A percentile compares a stretch with the other conserved stretches of the same genome.
These are phyloP conservation scores for Campodea augens DNA, from an alignment of 1,140 invertebrate genomes.

Conservation along the genomic window DNA sequence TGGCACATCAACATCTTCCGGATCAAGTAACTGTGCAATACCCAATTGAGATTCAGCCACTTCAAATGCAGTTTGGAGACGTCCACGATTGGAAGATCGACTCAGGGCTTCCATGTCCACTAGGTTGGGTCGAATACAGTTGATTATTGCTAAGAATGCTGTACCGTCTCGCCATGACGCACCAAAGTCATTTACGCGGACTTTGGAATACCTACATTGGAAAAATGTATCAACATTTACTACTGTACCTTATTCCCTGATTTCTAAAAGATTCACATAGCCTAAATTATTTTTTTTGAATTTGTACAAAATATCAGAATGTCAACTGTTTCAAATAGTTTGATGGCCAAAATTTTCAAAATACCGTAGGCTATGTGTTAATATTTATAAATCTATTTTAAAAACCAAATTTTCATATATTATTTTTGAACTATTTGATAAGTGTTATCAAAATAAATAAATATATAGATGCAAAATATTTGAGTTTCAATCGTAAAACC, in stretches of 20 bases:
- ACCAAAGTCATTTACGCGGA: conserved; percentile 86
- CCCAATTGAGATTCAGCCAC: conserved; percentile 81
- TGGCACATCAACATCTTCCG: conserved; percentile 92
- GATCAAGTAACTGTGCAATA: conserved; percentile 78
- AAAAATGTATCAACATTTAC: too few species aligned
- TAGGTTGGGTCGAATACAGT: conserved; percentile 82
- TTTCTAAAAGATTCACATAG: conserved; percentile 1
- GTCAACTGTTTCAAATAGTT: too few species aligned
- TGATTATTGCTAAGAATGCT: conserved; percentile 89
- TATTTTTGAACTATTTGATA: too few species aligned
- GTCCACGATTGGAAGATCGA: conserved; percentile 51
- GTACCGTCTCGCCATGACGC: conserved; percentile 91
- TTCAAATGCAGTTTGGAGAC: conserved; percentile 83
- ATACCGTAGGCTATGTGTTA: too few species aligned
- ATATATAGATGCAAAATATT: too few species aligned
- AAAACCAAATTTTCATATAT: too few species aligned
- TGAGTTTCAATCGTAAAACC: too few species aligned
- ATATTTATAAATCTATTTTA: too few species aligned
- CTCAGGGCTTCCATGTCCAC: conserved; percentile 67
- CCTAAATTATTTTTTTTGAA: too few species aligned
- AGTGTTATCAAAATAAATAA: too few species aligned
- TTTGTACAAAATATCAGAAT: too few species aligned
- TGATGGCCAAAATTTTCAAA: too few species aligned
- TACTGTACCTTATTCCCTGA: conserved; percentile 1
- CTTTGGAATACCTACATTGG: conserved; percentile 54